These are phyloP conservation scores for Campoplex nolae DNA, from an alignment of 2,888 invertebrate genomes.

Conservation along the genomic window DNA sequence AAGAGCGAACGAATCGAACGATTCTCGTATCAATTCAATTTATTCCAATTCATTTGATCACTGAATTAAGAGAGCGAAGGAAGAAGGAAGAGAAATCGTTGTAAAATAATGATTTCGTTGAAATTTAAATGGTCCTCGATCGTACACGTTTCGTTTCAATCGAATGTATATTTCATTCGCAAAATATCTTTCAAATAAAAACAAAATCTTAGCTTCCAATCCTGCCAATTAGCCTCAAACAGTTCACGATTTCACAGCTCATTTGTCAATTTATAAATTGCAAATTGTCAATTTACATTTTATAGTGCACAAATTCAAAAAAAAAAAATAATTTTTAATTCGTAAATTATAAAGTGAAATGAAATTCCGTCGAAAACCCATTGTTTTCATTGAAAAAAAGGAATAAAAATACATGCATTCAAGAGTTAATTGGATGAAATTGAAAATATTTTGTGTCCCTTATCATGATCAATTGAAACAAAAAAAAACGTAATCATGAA, in stretches of 20 bases:
- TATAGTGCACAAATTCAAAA: no score
- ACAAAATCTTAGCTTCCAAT: background rate
- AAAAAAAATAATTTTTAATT: no score
- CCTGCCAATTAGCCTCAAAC: background rate
- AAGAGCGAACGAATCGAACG: background rate
- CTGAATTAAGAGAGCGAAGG: background rate
- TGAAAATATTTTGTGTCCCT: background rate
- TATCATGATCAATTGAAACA: background rate
- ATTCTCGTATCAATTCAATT: background rate
- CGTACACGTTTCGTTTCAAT: background rate
- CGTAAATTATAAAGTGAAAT: background rate
- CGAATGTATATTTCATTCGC: background rate
- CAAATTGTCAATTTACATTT: no score
- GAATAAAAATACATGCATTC: background rate
- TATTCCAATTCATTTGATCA: no score
- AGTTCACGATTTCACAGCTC: no score
- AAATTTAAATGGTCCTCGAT: background rate
- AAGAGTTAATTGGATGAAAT: background rate
- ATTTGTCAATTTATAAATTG: no score
- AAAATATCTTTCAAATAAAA: background rate
- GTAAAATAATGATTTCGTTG: background rate
- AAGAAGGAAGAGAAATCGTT: background rate
- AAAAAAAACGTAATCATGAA: background rate
- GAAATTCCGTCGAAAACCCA: background rate
- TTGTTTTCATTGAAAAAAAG: background rate